Conservation (phyloP, 2,113 vertebrate genomes). For the Thamnophis sirtalis region DNA sequence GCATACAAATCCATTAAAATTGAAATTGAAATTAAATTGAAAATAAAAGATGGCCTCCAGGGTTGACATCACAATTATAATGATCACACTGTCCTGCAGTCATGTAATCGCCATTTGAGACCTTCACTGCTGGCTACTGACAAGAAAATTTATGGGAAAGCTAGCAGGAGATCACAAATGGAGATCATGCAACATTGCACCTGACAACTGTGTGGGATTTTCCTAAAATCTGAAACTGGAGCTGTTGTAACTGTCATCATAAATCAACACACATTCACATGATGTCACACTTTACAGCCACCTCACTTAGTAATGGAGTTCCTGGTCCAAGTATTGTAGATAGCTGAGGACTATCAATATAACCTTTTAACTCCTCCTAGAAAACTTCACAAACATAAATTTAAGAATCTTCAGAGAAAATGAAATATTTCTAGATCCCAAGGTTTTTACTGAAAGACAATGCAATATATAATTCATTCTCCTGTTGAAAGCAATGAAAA, state of each 20-base stretch:
- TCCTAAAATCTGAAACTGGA: background rate
- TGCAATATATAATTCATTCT: constrained; percentile 6
- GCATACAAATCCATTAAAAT: too few species aligned
- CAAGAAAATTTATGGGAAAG: background rate
- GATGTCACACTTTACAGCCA: background rate
- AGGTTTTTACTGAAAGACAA: background rate
- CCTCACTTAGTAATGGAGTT: background rate
- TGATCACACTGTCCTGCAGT: background rate
- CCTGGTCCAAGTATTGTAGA: background rate
- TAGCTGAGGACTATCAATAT: background rate
- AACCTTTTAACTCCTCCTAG: background rate
- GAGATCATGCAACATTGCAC: background rate
- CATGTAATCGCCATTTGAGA: background rate
- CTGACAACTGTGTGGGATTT: background rate
- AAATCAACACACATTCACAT: background rate
- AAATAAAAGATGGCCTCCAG: too few species aligned
- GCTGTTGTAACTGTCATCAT: background rate
- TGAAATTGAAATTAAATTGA: too few species aligned
- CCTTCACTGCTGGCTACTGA: background rate
- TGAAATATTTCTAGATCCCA: background rate
- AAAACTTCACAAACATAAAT: background rate
- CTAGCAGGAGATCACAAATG: background rate
- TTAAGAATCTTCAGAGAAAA: background rate
- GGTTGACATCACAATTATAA: background rate
- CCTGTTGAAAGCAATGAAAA: background rate